phyloP scores from a whole-genome alignment of 2,113 vertebrate species.

The Mohoua ochrocephala region DNA sequence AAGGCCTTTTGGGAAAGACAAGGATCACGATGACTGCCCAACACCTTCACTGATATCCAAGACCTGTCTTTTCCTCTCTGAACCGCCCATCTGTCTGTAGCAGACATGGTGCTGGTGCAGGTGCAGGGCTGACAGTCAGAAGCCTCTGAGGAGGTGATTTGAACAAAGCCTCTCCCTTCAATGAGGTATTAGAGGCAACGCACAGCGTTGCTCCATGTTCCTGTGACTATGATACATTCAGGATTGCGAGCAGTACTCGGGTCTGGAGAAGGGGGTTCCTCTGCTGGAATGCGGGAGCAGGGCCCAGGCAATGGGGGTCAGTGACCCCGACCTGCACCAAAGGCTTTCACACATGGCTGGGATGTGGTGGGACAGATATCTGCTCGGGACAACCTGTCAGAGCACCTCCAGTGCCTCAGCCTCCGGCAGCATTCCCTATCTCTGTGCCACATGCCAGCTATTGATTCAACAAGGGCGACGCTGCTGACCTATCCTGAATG shows the following conservation, averaged over 20 bases:
- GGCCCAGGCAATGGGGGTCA: not conserved
- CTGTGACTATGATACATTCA: rapidly evolving
- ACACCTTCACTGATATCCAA: not conserved
- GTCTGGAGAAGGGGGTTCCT: not conserved
- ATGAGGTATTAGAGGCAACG: not conserved
- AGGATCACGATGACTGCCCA: rapidly evolving
- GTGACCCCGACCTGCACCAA: rapidly evolving
- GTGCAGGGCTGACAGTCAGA: not conserved
- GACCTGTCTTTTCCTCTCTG: not conserved
- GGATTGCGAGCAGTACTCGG: rapidly evolving
- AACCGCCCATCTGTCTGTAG: rapidly evolving
- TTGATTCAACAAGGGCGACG: not conserved
- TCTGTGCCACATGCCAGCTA: not conserved
- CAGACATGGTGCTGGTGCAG: rapidly evolving
- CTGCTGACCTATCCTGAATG: not conserved
- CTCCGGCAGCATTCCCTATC: rapidly evolving
- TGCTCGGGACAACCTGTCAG: rapidly evolving
- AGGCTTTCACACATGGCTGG: not conserved
- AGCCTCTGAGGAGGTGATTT: not conserved
- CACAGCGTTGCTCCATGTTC: rapidly evolving
- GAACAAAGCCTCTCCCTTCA: not conserved
- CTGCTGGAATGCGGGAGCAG: rapidly evolving
- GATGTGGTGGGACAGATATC: rapidly evolving
- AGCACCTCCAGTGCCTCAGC: not conserved
- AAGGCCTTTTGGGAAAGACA: not conserved